These are phyloP conservation scores for Harpagoxenus sublaevis DNA, from an alignment of 2,888 invertebrate genomes.

Conservation along the genomic window DNA sequence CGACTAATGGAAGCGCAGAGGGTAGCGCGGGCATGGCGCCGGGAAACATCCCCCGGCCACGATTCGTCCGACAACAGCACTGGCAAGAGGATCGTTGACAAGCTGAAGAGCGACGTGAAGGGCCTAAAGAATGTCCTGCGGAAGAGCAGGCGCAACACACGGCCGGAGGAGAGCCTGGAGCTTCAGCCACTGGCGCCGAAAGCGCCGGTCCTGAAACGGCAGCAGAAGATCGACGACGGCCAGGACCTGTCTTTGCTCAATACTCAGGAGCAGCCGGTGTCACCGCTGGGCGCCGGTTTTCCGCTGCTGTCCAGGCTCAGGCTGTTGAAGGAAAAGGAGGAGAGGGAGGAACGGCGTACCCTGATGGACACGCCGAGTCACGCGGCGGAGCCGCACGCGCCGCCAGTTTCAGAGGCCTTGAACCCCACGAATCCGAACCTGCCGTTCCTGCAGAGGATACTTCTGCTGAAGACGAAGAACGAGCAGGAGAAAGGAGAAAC, in stretches of 20 bases:
- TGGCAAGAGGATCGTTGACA: conserved; percentile 93
- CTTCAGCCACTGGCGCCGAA: conserved; percentile 88
- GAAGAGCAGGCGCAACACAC: conserved; percentile 87
- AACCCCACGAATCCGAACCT: conserved; percentile 85
- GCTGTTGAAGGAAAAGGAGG: conserved; percentile 94
- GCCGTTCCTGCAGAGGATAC: conserved; percentile 91
- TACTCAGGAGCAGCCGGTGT: conserved; percentile 89
- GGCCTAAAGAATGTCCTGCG: conserved; percentile 89
- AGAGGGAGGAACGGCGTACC: conserved; percentile 86
- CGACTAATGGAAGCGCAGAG: conserved; percentile 93
- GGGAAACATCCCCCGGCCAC: conserved; percentile 90
- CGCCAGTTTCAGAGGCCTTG: conserved; percentile 68
- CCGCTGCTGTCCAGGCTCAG: conserved; percentile 93
- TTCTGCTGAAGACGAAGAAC: conserved; percentile 92
- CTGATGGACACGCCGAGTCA: conserved; percentile 77
- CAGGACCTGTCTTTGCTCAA: conserved; percentile 82
- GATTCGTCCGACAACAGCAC: conserved; percentile 89
- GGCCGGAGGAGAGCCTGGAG: conserved; percentile 90
- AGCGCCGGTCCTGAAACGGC: conserved; percentile 83
- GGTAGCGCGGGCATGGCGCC: conserved; percentile 87
- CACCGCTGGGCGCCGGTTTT: conserved; percentile 94
- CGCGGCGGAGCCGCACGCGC: conserved; percentile 58
- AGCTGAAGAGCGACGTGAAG: conserved; percentile 94
- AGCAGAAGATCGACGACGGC: conserved; percentile 86
- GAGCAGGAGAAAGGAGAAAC: conserved; percentile 87